phyloP scores from a whole-genome alignment of 92 coral and sea anemone genomes.

The Bergia puertoricense region DNA sequence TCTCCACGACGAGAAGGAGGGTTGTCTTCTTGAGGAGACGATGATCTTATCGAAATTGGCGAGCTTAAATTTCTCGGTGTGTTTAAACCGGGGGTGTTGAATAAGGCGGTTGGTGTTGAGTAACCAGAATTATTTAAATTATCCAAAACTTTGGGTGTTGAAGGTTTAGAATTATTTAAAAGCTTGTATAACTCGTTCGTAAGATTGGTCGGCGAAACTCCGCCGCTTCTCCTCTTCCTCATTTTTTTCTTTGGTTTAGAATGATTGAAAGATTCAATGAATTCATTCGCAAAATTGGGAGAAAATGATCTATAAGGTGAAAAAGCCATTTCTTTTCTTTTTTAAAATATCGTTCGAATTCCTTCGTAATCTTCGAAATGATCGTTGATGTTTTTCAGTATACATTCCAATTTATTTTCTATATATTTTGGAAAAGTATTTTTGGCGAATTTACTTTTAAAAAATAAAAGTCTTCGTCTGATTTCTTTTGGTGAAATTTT shows the following conservation, averaged over 20 bases:
- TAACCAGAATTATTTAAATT: constrained; percentile 10
- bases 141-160: constrained; percentile 2
- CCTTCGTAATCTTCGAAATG: constrained; percentile 8
- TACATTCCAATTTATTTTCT: not conserved
- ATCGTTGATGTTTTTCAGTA: constrained; percentile 8
- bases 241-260: constrained; percentile 8
- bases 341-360: not conserved
- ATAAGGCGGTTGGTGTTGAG: constrained; percentile 11
- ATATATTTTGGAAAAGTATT: not conserved
- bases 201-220: constrained; percentile 15
- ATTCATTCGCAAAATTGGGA: constrained; percentile 10
- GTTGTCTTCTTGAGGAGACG: too few relatives aligned
- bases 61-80: constrained; percentile 5
- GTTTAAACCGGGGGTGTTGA: constrained; percentile 15
- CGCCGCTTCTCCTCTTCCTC: constrained; percentile 9
- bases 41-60: constrained; percentile 13
- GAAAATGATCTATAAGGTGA: constrained; percentile 12
- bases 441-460: not conserved
- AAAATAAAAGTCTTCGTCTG: not conserved
- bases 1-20: too few relatives aligned
- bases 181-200: constrained; percentile 13
- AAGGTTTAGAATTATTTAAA: constrained; percentile 2
- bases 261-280: constrained; percentile 8
- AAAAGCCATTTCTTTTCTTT: constrained; percentile 7
- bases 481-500: not conserved